A percentile compares a stretch with the other conserved stretches of the same genome.
phyloP scores from a whole-genome alignment of 2,797 vertebrate species.

The Columba guinea region DNA sequence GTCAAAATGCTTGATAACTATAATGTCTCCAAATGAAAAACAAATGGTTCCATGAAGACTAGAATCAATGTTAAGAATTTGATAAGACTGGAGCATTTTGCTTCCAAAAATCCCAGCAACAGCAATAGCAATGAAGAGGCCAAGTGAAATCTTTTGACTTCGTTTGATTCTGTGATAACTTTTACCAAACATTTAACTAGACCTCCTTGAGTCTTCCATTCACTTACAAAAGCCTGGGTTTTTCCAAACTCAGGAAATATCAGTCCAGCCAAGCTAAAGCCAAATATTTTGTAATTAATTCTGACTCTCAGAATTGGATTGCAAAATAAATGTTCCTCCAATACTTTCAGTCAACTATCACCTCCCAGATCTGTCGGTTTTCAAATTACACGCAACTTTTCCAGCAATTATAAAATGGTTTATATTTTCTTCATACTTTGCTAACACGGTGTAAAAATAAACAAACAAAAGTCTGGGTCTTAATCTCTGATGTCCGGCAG shows the following conservation, averaged over 20 bases:
- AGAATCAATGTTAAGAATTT: conserved; percentile 26
- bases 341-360: background rate
- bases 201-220: background rate
- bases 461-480: background rate
- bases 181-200: background rate
- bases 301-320: background rate
- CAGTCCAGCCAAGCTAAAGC: background rate
- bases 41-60: conserved; percentile 25
- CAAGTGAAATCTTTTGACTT: background rate
- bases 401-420: background rate
- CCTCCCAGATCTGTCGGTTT: background rate
- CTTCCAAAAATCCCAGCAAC: conserved; percentile 19
- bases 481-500: conserved; percentile 18
- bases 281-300: conserved; percentile 4
- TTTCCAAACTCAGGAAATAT: conserved; percentile 28
- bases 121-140: background rate
- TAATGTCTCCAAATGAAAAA: conserved; percentile 42
- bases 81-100: conserved; percentile 21
- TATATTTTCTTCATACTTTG: background rate
- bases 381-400: background rate
- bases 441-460: conserved; percentile 17
- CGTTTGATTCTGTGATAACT: conserved; percentile 6
- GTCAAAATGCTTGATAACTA: conserved; percentile 1
- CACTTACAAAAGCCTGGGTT: background rate
- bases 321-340: background rate